phyloP scores from a whole-genome alignment of 2,113 vertebrate genomes.

The Nyctereutes procyonoides region DNA sequence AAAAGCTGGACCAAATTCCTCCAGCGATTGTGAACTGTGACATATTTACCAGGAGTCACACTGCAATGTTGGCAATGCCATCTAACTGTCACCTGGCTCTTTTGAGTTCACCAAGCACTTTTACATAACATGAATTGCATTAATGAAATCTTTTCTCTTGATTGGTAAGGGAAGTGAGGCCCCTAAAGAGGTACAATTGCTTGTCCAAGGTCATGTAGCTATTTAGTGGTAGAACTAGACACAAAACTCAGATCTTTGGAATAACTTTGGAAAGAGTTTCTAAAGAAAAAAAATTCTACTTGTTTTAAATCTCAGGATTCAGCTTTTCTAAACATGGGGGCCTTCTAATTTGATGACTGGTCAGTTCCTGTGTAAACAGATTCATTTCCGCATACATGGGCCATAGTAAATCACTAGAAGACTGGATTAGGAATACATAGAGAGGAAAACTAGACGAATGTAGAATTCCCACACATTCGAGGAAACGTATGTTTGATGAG shows the following conservation, averaged over 20 bases:
- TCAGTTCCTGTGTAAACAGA: not conserved
- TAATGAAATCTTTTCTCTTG: not conserved
- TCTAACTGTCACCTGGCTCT: not conserved
- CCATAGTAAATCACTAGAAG: slow-evolving; percentile 15
- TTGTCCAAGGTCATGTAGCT: not conserved
- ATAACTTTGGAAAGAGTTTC: not conserved
- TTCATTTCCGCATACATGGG: not conserved
- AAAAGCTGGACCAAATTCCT: not conserved
- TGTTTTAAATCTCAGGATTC: slow-evolving; percentile 7
- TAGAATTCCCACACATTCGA: not conserved
- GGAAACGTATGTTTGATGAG: not conserved
- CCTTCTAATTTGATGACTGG: not conserved
- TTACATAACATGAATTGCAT: not conserved
- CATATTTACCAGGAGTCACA: slow-evolving; percentile 23
- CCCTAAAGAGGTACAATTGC: not conserved
- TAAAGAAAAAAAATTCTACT: not conserved
- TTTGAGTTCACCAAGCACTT: not conserved
- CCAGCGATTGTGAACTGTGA: not conserved
- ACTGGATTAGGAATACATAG: not conserved
- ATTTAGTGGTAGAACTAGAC: not conserved
- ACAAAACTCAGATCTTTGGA: not conserved
- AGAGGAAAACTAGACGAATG: not conserved
- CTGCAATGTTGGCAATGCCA: not conserved
- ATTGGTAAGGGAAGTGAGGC: not conserved
- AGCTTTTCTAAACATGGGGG: not conserved